Percentiles rank a stretch among this genome's conserved stretches.
Conservation (phyloP, 2,888 invertebrate genomes). For the Lepidochrysops patricia region DNA sequence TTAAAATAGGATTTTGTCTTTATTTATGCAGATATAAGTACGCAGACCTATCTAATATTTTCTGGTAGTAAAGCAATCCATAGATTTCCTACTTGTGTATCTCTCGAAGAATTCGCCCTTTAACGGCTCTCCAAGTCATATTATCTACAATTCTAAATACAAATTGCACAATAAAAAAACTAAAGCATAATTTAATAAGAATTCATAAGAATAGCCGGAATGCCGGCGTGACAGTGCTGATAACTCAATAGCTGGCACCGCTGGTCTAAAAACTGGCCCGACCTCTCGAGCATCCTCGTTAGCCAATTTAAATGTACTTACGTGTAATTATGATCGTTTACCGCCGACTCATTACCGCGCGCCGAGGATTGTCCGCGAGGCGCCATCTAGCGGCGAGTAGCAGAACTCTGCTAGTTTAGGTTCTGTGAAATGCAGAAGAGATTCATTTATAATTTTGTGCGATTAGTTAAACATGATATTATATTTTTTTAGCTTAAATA, state of each 20-base stretch:
- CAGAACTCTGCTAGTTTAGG: neutral
- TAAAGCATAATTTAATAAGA: conserved; percentile 4
- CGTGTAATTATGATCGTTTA: conserved; percentile 45
- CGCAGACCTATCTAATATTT: no score
- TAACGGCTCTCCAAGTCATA: neutral
- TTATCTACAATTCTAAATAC: neutral
- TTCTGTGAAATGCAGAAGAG: no score
- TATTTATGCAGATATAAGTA: no score
- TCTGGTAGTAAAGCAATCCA: no score
- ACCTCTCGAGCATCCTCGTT: conserved; percentile 27
- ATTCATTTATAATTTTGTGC: no score
- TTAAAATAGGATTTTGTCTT: no score
- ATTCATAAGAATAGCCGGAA: neutral
- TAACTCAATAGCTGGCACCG: conserved; percentile 12
- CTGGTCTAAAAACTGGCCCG: conserved; percentile 21
- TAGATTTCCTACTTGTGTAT: no score
- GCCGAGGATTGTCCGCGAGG: conserved; percentile 18
- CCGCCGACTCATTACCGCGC: conserved; percentile 21
- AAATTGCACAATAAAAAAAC: neutral
- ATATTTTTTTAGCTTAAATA: no score
- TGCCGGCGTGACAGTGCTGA: neutral
- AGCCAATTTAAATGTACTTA: conserved; percentile 37
- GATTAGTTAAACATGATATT: no score
- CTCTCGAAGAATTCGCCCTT: neutral
- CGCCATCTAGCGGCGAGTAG: conserved; percentile 60